phyloP scores from a whole-genome alignment of 2,113 vertebrate species.

The Gasterosteus aculeatus region DNA sequence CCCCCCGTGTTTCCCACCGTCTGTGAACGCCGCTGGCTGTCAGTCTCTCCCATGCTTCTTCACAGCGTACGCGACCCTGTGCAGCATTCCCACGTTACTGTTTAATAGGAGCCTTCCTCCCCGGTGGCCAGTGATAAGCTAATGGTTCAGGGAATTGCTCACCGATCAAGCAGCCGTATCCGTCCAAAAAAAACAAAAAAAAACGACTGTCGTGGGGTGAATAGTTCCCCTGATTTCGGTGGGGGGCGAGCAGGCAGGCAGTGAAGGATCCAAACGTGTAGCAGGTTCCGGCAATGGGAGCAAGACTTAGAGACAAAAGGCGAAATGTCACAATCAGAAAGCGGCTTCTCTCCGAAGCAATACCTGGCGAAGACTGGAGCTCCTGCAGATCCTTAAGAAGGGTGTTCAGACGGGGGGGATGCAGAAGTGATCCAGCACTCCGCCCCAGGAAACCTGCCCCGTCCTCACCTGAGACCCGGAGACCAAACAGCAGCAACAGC shows the following conservation, averaged over 20 bases:
- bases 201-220: constrained; percentile 15
- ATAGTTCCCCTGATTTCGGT: constrained; percentile 28
- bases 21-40: constrained; percentile 51
- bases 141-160: constrained; percentile 65
- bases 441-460: too few relatives aligned
- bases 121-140: constrained; percentile 73
- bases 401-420: too few relatives aligned
- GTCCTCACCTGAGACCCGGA: too few relatives aligned
- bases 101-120: constrained; percentile 73
- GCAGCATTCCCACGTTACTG: constrained; percentile 52
- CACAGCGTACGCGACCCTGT: constrained; percentile 51
- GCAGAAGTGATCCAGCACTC: too few relatives aligned
- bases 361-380: too few relatives aligned
- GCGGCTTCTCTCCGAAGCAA: too few relatives aligned
- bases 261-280: too few relatives aligned
- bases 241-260: not conserved
- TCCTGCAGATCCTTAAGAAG: too few relatives aligned
- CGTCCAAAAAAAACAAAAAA: constrained; percentile 36
- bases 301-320: too few relatives aligned
- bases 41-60: constrained; percentile 54
- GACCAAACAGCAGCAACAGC: too few relatives aligned
- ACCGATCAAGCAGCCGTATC: constrained; percentile 42
- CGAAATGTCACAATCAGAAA: too few relatives aligned
- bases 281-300: too few relatives aligned
- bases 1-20: constrained; percentile 52